Evolutionary conservation across 2,888 invertebrate species (phyloP), one percentile per base, ranked within the genome.

Genomic region (Synergus japonicus): DNA sequence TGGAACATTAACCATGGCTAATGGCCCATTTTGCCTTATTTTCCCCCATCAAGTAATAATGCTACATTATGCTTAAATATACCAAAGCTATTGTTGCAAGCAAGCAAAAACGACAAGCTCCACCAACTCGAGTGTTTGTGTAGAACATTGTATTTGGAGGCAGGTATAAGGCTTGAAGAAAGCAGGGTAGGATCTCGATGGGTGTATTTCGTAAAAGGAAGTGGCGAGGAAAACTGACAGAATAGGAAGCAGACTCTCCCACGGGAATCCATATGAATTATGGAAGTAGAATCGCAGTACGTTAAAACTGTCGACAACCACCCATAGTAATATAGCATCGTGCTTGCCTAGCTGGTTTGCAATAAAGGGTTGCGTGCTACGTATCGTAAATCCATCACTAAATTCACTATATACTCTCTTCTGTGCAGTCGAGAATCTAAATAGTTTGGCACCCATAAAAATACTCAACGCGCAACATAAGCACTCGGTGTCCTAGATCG

Each of bases 311-410:
- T 78, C 76, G 78, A 29, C 76, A 43, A 65, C 58, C 58, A 76
- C 58, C 76, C 76, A 49, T 18, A 49, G 66, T 73, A 66, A 73
- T 80, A 76, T 78, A 80, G 78, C 43, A 80, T 49, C n/a, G 60
- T n/a, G 22, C 63, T 76, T 18, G 22, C 54, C 49, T 54, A n/a
- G 65, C 49, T 54, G 37, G 65, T 37, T 49, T n/a, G 58, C 41
- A 78, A 58, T 78, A 67, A 78, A 63, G 66, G 63, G 44, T 81
- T 81, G 78, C 69, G 73, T 76, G 78, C 41, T 78, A 76, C 78
- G 79, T 81, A 76, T 79, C 81, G 77, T 77, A 81, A 81, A 81
- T 77, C 43, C 67, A 76, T 77, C 76, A 76, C 43, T 76, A 76
- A 76, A 76, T 76, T 63, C 58, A 63, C 76, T 43, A 29, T 22